A percentile compares a stretch with the other conserved stretches of the same genome.
These are phyloP conservation scores for Chrysina gloriosa DNA, from an alignment of 2,888 invertebrate species.

Conservation along the genomic window DNA sequence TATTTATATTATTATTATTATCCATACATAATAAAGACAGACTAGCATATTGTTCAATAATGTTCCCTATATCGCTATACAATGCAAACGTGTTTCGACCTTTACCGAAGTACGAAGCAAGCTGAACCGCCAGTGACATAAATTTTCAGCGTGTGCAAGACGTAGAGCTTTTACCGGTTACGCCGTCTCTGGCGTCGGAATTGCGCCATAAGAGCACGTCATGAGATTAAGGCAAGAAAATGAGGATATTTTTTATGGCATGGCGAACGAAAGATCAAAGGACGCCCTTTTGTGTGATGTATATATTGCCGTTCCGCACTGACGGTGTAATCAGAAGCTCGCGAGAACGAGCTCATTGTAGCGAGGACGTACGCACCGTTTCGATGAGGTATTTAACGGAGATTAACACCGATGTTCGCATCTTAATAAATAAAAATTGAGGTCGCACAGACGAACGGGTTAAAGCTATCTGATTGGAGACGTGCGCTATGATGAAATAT, in stretches of 20 bases:
- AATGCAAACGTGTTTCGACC: background rate
- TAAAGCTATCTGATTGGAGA: too few relatives aligned
- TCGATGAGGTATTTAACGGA: constrained; percentile 13
- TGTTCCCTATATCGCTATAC: background rate
- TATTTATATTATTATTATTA: too few relatives aligned
- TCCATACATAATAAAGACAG: too few relatives aligned
- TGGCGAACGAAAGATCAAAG: constrained; percentile 23
- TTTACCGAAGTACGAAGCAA: background rate
- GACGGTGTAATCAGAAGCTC: constrained; percentile 8
- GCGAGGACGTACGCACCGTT: background rate
- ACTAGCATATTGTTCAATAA: too few relatives aligned
- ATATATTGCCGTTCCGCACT: background rate
- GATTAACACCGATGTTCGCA: constrained; percentile 1
- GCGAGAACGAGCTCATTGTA: background rate
- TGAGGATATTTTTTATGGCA: constrained; percentile 28
- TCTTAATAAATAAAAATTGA: background rate
- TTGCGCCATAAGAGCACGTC: constrained; percentile 20
- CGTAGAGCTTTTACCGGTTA: constrained; percentile 12
- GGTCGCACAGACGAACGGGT: background rate
- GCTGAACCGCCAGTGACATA: constrained; percentile 8
- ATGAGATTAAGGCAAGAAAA: constrained; percentile 33
- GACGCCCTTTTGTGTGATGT: constrained; percentile 3
- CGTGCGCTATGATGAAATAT: too few relatives aligned
- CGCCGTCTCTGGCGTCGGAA: background rate
- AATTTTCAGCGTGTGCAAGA: background rate